Evolutionary conservation across 1,140 invertebrate species (phyloP).

Genomic region (Pseudomyrmex concolor): DNA sequence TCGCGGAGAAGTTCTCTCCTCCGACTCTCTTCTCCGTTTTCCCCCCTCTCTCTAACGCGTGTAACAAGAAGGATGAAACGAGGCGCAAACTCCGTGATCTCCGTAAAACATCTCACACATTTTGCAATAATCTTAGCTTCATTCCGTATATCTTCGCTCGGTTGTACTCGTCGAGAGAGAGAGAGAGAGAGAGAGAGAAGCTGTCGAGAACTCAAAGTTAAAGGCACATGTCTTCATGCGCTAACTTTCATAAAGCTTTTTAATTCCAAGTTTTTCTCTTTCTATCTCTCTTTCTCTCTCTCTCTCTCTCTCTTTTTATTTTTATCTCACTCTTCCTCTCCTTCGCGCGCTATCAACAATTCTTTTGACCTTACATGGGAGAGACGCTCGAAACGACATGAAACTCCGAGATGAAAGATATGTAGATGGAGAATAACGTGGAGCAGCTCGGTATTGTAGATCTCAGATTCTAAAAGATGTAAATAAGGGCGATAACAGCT

Average conservation of each 20-base stretch:
- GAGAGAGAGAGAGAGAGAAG: background rate
- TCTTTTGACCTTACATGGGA: constrained; percentile 13
- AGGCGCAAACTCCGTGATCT: constrained; percentile 1
- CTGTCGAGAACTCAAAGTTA: background rate
- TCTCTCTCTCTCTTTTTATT: no score
- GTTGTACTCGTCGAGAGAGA: no score
- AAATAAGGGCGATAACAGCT: constrained; percentile 49
- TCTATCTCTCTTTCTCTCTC: no score
- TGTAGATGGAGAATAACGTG: constrained; percentile 49
- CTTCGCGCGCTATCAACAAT: constrained; percentile 10
- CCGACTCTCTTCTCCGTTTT: background rate
- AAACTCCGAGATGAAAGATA: constrained; percentile 46
- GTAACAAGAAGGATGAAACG: background rate
- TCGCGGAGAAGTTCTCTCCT: constrained; percentile 6
- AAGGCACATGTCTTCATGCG: no score
- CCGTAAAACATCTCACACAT: constrained; percentile 13
- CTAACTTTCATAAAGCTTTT: constrained; percentile 4
- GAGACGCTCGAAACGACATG: constrained; percentile 36
- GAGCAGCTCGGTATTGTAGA: constrained; percentile 40
- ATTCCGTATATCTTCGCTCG: no score
- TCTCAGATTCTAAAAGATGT: constrained; percentile 46
- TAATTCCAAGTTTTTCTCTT: background rate
- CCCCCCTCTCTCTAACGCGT: background rate
- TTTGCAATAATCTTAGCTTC: background rate
- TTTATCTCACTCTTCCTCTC: background rate